A percentile compares a stretch with the other conserved stretches of the same genome.
Evolutionary conservation across 2,888 invertebrate species (phyloP).

Genomic region (Sacculina carcini): DNA sequence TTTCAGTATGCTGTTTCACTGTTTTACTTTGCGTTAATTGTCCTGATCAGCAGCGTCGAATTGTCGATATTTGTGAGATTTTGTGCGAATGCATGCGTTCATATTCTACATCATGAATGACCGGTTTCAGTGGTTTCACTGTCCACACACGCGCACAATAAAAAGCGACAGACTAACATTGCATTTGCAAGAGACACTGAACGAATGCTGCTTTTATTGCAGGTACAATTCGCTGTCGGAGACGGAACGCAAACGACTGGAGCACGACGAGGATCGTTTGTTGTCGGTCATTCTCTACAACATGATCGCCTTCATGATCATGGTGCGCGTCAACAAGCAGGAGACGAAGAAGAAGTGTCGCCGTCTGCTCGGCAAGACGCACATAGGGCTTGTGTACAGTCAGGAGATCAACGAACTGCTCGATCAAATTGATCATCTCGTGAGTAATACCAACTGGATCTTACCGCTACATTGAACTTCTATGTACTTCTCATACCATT

Average conservation of each 20-base stretch:
- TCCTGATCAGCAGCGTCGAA: too few relatives aligned
- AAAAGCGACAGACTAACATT: background rate
- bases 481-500: too few relatives aligned
- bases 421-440: constrained; percentile 78
- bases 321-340: constrained; percentile 60
- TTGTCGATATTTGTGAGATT: too few relatives aligned
- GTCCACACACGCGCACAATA: background rate
- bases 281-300: constrained; percentile 88
- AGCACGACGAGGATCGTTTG: constrained; percentile 89
- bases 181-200: background rate
- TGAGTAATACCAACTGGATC: constrained; percentile 25
- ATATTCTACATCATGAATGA: too few relatives aligned
- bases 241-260: constrained; percentile 71
- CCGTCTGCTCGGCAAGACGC: constrained; percentile 83
- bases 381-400: constrained; percentile 88
- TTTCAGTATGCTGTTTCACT: too few relatives aligned
- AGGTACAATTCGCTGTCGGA: constrained; percentile 73
- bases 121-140: too few relatives aligned
- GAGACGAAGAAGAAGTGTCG: constrained; percentile 66
- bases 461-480: too few relatives aligned
- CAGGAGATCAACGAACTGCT: constrained; percentile 89
- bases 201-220: constrained; percentile 4
- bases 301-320: constrained; percentile 77
- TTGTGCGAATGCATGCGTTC: too few relatives aligned
- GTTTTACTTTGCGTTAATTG: too few relatives aligned